phyloP scores from a whole-genome alignment of 2,888 invertebrate species.

The Ptychoptera contaminata region DNA sequence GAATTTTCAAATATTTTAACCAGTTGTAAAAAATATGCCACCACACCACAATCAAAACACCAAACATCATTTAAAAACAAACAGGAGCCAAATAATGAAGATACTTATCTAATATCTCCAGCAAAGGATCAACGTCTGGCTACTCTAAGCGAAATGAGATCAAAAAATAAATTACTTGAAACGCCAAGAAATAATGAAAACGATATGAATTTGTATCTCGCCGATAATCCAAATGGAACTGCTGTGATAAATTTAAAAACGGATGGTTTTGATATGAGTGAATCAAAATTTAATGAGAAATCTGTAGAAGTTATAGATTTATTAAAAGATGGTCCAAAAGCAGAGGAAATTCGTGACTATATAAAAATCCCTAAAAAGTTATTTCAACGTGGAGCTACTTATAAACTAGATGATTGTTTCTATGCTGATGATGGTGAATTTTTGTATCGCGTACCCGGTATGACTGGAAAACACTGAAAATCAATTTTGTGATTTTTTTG shows the following conservation, averaged over 20 bases:
- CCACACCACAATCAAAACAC: not conserved
- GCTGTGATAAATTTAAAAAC: conserved; percentile 9
- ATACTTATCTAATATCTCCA: too few species aligned
- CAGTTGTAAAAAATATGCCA: not conserved
- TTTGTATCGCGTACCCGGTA: conserved; percentile 61
- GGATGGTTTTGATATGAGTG: conserved; percentile 20
- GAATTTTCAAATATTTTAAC: conserved; percentile 23
- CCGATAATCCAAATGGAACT: not conserved
- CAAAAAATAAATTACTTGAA: too few species aligned
- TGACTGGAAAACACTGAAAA: conserved; percentile 22
- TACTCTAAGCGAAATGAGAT: too few species aligned
- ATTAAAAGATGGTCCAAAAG: conserved; percentile 20
- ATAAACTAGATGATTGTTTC: conserved; percentile 61
- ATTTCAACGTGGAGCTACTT: conserved; percentile 46
- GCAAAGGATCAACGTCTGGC: too few species aligned
- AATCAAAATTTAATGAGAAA: conserved; percentile 17
- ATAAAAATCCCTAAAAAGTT: conserved; percentile 55
- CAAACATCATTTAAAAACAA: too few species aligned
- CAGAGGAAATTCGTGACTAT: conserved; percentile 36
- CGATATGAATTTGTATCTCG: not conserved
- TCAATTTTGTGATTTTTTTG: too few species aligned
- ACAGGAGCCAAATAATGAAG: too few species aligned
- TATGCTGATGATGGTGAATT: conserved; percentile 69
- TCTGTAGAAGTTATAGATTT: conserved; percentile 19
- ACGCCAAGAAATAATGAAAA: too few species aligned